These are phyloP conservation scores for Spilosoma lubricipeda DNA, from an alignment of 2,888 invertebrate species.

Conservation along the genomic window DNA sequence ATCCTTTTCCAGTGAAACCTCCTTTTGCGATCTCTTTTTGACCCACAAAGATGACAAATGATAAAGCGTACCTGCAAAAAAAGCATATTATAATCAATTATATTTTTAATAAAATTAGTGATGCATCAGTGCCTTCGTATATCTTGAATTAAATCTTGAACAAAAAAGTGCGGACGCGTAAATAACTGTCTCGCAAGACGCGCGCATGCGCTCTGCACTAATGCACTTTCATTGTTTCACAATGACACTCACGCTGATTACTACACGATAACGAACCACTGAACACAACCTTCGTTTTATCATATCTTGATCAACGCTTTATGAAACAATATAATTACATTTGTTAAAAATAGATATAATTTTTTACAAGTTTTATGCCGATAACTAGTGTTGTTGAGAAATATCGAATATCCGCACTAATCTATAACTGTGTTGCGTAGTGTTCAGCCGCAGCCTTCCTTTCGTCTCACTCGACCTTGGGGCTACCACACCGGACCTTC, in stretches of 20 bases:
- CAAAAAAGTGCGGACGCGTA: background rate
- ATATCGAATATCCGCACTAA: conserved; percentile 7
- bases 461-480: conserved; percentile 14
- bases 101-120: background rate
- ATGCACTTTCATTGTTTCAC: conserved; percentile 17
- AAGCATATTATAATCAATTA: background rate
- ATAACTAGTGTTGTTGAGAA: conserved; percentile 13
- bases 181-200: background rate
- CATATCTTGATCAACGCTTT: conserved; percentile 12
- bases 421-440: conserved; percentile 14
- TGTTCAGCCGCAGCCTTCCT: conserved; percentile 8
- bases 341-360: conserved; percentile 4
- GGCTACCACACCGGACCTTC: conserved; percentile 3
- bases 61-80: background rate
- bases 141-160: background rate
- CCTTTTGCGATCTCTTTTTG: too few species aligned
- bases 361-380: conserved; percentile 3
- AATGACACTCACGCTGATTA: conserved; percentile 16
- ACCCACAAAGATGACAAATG: background rate
- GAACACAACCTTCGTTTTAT: conserved; percentile 15
- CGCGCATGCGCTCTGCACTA: background rate
- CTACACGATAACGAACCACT: conserved; percentile 18
- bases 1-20: too few species aligned
- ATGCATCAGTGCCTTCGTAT: background rate
- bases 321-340: conserved; percentile 19